Base-by-base conservation (phyloP, 2,797 vertebrate species). In the Novumbra hubbsi region DNA sequence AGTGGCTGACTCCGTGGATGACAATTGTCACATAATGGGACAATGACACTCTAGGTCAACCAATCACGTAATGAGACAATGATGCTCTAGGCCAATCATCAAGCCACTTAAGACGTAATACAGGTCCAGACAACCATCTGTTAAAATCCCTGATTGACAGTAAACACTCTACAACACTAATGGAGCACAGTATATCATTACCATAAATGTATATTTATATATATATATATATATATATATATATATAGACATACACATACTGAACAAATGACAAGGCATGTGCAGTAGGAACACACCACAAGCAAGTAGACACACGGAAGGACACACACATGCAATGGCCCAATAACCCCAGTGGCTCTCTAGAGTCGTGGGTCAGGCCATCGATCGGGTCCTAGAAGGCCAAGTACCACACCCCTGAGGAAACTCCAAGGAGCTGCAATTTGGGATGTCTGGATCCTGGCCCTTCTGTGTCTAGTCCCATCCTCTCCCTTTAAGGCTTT, bases 281-380 rank as follows among this genome's bases (percentile, higher is more conserved):
- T 70, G 66, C 71, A 63, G 5, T 24, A 57, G 8, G 24, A 8
- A 57, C 11, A 70, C 63, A 73, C 66, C 78, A 79, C 38, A 76
- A 14, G 70, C 30, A 41, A 4, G 24, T 60, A 73, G 74, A 77
- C 78, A 32, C 11, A 63, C 68, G 34, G 8, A 30, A 9, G 19
- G 24, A 48, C 48, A 57, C 65, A 69, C 30, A 73, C 69, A 85
- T 19, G 71, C 72, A 81, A 65, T 63, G 48, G 73, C 83, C 84
- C 83, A 89, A 88, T 87, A 89, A 89, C 90, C 5, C 87, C 80
- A 78, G 84, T 83, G 77, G 83, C 89, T 91, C 90, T 91, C 91
- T 83, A 86, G 87, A 88, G 86, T 86, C 86, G 90, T 92, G 89
- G 92, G 90, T 91, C 91, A 89, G 87, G 79, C 86, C 89, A 92